Base-by-base conservation (phyloP, 2,888 invertebrate species). In the Latrodectus elegans region DNA sequence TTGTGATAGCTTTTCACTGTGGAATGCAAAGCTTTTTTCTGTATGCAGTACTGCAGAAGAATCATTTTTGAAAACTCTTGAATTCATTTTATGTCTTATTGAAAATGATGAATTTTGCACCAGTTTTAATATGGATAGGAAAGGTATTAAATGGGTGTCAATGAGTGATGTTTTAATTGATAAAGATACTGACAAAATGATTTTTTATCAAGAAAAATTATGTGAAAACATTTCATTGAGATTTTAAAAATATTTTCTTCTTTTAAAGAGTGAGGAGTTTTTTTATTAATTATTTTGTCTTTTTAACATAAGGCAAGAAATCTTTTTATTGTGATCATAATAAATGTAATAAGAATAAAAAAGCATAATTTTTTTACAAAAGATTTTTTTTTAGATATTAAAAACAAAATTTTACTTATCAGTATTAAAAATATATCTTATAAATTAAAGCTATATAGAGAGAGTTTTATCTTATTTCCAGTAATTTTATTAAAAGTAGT, bases 11-110 rank as follows among this genome's bases (percentile, higher is more conserved):
- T 55, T 74, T 64, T 81, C 84, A 15, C 71, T 90, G 38, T 91
- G 91, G 91, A 89, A 70, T n/a, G 89, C 89, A 12, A 89, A 89
- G 38, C 70, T 91, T 22, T 91, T 90, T 84, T 82, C 85, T 17
- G 76, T 89, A 0, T 84, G 75, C 52, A 22, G 72, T 2, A 89
- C 87, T 15, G 88, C 89, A 72, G 80, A 87, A 26, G 89, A 90
- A 55, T 90, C 90, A 10, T 89, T 91, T 64, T 72, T 71, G 38
- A 49, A 64, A n/a, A 90, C 90, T 17, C 84, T 89, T 51, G 78
- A 87, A 17, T 77, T 82, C 26, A 52, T 89, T 89, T 17, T 60
- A 15, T 72, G 84, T 49, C 11, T 70, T 60, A 67, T 38, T 8
- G 80, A 84, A 38, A 64, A 71, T 11, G 53, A 72, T n/a, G 10